Evolutionary conservation across 2,888 invertebrate genomes (phyloP).

Genomic region (Trichogramma evanescens): DNA sequence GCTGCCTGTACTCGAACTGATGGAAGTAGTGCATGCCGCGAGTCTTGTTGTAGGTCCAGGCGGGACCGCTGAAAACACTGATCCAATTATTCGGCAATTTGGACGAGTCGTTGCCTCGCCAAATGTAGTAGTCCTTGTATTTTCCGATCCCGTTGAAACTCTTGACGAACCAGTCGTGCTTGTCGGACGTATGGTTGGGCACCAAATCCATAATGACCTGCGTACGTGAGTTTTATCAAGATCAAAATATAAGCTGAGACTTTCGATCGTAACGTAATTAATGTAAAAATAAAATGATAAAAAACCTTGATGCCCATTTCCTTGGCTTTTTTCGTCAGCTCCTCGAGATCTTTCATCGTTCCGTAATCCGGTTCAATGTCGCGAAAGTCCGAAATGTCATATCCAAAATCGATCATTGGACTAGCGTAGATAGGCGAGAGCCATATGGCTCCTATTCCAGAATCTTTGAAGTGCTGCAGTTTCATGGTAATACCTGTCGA

Average conservation of each 20-base stretch:
- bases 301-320: slow-evolving; percentile 50
- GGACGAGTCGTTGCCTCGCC: slow-evolving; percentile 37
- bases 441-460: slow-evolving; percentile 73
- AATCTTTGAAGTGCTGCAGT: slow-evolving; percentile 58
- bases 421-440: slow-evolving; percentile 77
- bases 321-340: slow-evolving; percentile 54
- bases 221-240: slow-evolving; percentile 34
- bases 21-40: slow-evolving; percentile 52
- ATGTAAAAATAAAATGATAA: slow-evolving; percentile 28
- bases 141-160: slow-evolving; percentile 36
- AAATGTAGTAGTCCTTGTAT: slow-evolving; percentile 52
- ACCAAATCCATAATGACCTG: slow-evolving; percentile 62
- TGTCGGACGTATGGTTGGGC: slow-evolving; percentile 52
- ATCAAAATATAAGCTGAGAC: background rate
- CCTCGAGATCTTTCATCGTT: slow-evolving; percentile 62
- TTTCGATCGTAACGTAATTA: background rate
- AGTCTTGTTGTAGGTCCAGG: slow-evolving; percentile 49
- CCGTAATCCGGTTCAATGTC: slow-evolving; percentile 69
- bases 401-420: slow-evolving; percentile 81
- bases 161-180: slow-evolving; percentile 53
- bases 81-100: slow-evolving; percentile 49
- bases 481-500: slow-evolving; percentile 53
- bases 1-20: slow-evolving; percentile 50
- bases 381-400: slow-evolving; percentile 75
- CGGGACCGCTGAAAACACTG: slow-evolving; percentile 51